A percentile compares a stretch with the other conserved stretches of the same genome.
These are phyloP conservation scores for Zaprionus camerounensis DNA, from an alignment of 1,140 invertebrate genomes.

Conservation along the genomic window DNA sequence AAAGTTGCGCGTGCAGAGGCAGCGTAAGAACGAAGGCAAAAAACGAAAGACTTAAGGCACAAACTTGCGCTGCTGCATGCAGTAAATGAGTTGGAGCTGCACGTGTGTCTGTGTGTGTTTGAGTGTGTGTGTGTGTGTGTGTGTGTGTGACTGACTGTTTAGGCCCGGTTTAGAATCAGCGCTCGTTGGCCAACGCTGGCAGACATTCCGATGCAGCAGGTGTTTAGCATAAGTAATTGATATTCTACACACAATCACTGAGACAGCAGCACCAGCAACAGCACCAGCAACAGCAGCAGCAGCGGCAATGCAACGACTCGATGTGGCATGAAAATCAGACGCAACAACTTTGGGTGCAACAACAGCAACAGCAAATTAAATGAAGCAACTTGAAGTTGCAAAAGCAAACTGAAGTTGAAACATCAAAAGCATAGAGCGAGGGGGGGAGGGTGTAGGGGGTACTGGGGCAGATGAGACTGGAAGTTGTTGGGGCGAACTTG, in stretches of 20 bases:
- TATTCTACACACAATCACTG: slow-evolving; percentile 82
- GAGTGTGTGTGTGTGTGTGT: slow-evolving; percentile 4
- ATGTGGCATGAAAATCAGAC: slow-evolving; percentile 31
- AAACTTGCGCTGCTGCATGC: slow-evolving; percentile 47
- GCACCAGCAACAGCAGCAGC: slow-evolving; percentile 10
- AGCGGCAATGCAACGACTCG: slow-evolving; percentile 15
- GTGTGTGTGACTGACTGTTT: slow-evolving; percentile 55
- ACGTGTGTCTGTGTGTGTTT: neutral
- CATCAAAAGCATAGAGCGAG: neutral
- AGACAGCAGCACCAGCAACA: slow-evolving; percentile 24
- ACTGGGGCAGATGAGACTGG: neutral
- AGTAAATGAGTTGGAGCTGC: neutral
- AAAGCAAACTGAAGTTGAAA: slow-evolving; percentile 47
- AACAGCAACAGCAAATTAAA: slow-evolving; percentile 44
- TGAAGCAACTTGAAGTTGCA: slow-evolving; percentile 61
- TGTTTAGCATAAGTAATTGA: slow-evolving; percentile 84
- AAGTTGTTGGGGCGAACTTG: slow-evolving; percentile 23
- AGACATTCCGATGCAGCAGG: slow-evolving; percentile 84
- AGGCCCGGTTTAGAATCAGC: slow-evolving; percentile 74
- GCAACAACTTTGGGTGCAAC: slow-evolving; percentile 31
- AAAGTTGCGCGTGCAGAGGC: slow-evolving; percentile 9
- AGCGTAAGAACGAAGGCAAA: slow-evolving; percentile 21
- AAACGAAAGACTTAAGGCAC: slow-evolving; percentile 76
- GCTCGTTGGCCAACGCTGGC: slow-evolving; percentile 42
- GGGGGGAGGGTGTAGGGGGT: too few species aligned